A percentile compares a stretch with the other conserved stretches of the same genome.
Conservation (phyloP, 2,797 vertebrate genomes). For the Karalla daura region DNA sequence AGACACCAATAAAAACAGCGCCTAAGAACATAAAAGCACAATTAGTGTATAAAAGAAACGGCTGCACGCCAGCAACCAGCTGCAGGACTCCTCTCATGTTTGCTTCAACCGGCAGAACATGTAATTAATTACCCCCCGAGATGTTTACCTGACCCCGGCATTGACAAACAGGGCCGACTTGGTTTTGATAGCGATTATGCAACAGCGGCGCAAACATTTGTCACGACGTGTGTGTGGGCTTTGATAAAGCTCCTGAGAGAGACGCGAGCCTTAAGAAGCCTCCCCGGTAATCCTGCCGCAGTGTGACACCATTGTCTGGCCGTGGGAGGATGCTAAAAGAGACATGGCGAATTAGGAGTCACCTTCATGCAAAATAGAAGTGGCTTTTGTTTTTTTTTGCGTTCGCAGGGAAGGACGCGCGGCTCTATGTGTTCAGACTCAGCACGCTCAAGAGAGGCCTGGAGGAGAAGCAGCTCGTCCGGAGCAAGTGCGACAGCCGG, state of each 20-base stretch:
- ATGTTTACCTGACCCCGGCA: conserved; percentile 58
- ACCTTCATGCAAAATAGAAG: conserved; percentile 49
- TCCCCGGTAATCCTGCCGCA: conserved; percentile 48
- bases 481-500: conserved; percentile 91
- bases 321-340: conserved; percentile 54
- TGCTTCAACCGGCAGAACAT: conserved; percentile 29
- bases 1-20: conserved; percentile 18
- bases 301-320: conserved; percentile 26
- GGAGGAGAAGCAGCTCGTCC: conserved; percentile 87
- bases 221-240: conserved; percentile 57
- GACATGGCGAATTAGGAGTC: conserved; percentile 41
- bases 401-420: conserved; percentile 92
- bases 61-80: conserved; percentile 10
- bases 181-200: conserved; percentile 54
- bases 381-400: conserved; percentile 46
- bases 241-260: conserved; percentile 45
- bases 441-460: conserved; percentile 85
- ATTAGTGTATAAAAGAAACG: not conserved
- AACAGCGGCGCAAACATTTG: conserved; percentile 51
- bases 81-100: conserved; percentile 34
- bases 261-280: conserved; percentile 43
- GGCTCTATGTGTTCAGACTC: conserved; percentile 94
- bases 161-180: conserved; percentile 53
- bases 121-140: conserved; percentile 53
- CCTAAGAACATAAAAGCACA: conserved; percentile 1